phyloP scores from a whole-genome alignment of 2,113 vertebrate genomes.

The Chionodraco myersi region DNA sequence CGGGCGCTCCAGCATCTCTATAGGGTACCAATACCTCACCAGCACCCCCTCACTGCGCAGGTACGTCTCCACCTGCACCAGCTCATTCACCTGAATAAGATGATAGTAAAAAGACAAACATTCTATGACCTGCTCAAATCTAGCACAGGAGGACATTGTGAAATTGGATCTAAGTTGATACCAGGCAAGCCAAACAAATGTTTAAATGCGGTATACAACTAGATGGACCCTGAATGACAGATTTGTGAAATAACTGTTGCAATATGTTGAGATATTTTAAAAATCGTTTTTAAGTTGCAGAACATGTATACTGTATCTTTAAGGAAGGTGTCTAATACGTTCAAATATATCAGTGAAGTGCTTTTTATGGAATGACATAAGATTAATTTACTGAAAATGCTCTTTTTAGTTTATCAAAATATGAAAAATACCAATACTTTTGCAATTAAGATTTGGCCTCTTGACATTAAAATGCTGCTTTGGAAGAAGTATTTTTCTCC shows the following conservation, averaged over 20 bases:
- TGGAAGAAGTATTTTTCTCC: not conserved
- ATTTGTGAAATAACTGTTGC: not conserved
- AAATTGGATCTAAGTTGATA: not conserved
- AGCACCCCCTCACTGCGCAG: slow-evolving; percentile 95
- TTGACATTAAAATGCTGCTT: not conserved
- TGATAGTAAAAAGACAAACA: not conserved
- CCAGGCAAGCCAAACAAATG: not conserved
- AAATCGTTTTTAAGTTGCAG: not conserved
- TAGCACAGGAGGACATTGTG: not conserved
- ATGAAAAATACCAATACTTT: not conserved
- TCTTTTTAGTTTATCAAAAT: not conserved
- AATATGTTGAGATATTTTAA: no score
- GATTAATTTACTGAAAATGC: not conserved
- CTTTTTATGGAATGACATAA: not conserved
- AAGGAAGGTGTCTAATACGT: not conserved
- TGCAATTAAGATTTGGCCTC: not conserved
- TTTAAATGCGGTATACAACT: not conserved
- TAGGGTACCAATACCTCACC: slow-evolving; percentile 98
- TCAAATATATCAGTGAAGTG: not conserved
- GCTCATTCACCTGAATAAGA: slow-evolving; percentile 89
- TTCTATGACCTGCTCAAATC: no score
- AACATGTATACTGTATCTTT: not conserved
- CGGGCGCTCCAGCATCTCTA: slow-evolving; percentile 96
- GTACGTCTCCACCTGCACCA: slow-evolving; percentile 98
- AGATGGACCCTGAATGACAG: not conserved